phyloP scores from a whole-genome alignment of 2,113 vertebrate genomes.

The Ranitomeya variabilis region DNA sequence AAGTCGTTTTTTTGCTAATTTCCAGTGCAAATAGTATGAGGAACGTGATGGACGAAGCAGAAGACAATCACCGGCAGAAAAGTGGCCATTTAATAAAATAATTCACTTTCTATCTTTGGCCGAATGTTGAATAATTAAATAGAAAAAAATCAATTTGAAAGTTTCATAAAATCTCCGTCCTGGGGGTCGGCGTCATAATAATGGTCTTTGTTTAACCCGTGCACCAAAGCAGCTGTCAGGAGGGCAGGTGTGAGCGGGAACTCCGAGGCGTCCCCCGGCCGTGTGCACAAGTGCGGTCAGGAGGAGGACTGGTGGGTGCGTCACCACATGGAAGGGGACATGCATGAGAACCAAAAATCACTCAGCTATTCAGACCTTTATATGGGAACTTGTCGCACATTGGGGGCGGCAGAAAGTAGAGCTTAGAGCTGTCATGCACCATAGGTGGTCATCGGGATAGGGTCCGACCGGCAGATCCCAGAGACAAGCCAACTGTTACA shows the following conservation, averaged over 20 bases:
- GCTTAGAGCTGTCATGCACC: no score
- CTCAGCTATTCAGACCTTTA: no score
- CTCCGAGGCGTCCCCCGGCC: neutral
- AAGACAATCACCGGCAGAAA: neutral
- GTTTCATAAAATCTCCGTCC: conserved; percentile 47
- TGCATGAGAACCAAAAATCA: no score
- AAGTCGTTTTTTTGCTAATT: neutral
- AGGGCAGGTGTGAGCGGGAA: conserved; percentile 33
- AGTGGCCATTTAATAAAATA: conserved; percentile 44
- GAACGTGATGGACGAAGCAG: neutral
- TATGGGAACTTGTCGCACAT: no score
- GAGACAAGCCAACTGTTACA: no score
- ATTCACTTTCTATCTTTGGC: conserved; percentile 48
- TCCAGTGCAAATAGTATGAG: neutral
- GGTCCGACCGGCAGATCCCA: no score
- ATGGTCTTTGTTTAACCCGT: conserved; percentile 56
- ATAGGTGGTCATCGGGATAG: no score
- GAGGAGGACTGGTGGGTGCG: neutral
- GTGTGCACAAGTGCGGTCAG: conserved; percentile 23
- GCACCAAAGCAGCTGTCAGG: conserved; percentile 42
- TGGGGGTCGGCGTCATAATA: conserved; percentile 48
- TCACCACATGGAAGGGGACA: neutral
- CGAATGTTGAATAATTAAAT: conserved; percentile 56
- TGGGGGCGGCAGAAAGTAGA: no score
- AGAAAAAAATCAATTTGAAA: conserved; percentile 53